phyloP scores from a whole-genome alignment of 2,888 invertebrate species.

The Cataglyphis rosenhaueri region DNA sequence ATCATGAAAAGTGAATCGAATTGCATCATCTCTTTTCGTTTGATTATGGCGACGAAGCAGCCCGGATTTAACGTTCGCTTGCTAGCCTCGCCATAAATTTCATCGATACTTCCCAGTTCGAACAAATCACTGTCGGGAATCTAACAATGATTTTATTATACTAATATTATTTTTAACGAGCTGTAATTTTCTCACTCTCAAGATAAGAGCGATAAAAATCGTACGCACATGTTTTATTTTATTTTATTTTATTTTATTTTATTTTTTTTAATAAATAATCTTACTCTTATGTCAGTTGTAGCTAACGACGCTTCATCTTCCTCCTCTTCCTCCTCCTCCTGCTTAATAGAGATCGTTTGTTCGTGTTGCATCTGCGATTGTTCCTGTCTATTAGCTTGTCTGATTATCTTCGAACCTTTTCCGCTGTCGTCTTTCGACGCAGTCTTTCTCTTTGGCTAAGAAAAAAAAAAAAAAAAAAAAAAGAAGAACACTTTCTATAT shows the following conservation, averaged over 20 bases:
- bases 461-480: neutral
- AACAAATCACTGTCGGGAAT: constrained; percentile 91
- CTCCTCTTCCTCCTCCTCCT: constrained; percentile 15
- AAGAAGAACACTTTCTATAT: neutral
- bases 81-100: constrained; percentile 87
- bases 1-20: constrained; percentile 94
- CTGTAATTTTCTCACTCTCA: neutral
- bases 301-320: constrained; percentile 5
- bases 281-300: constrained; percentile 51
- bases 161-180: neutral
- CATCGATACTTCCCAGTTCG: constrained; percentile 88
- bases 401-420: neutral
- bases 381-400: neutral
- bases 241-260: neutral
- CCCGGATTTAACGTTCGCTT: constrained; percentile 86
- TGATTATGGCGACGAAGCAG: constrained; percentile 89
- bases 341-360: constrained; percentile 4
- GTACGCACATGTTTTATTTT: neutral
- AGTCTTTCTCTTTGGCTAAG: constrained; percentile 14
- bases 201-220: neutral
- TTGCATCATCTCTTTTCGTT: constrained; percentile 91
- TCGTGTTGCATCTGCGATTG: constrained; percentile 10
- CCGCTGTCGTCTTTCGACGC: constrained; percentile 35
- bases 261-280: constrained; percentile 10
- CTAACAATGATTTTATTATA: constrained; percentile 81